A percentile compares a stretch with the other conserved stretches of the same genome.
Evolutionary conservation across 1,140 invertebrate genomes (phyloP).

Genomic region (Temnothorax curvispinosus): DNA sequence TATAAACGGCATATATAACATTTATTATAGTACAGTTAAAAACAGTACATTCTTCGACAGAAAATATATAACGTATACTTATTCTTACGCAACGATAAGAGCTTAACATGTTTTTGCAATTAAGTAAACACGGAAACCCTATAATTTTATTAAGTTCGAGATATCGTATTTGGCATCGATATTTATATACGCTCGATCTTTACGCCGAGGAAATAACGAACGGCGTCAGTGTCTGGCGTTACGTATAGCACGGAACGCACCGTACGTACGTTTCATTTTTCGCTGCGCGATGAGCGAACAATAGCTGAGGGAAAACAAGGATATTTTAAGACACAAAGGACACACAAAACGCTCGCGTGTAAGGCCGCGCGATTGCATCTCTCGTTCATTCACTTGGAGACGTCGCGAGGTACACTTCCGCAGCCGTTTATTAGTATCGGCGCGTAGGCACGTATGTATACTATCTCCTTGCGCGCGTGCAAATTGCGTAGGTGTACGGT

Average conservation of each 20-base stretch:
- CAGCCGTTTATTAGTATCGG: background rate
- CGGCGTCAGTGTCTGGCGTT: background rate
- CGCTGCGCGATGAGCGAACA: background rate
- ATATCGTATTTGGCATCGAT: background rate
- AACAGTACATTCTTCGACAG: background rate
- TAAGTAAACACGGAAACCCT: background rate
- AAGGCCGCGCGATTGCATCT: conserved; percentile 19
- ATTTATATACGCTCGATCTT: background rate
- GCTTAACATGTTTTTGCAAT: background rate
- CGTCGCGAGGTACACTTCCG: conserved; percentile 10
- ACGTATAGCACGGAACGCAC: background rate
- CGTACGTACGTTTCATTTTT: background rate
- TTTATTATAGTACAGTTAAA: background rate
- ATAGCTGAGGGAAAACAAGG: background rate
- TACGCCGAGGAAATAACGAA: background rate
- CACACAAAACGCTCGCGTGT: background rate
- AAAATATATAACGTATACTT: background rate
- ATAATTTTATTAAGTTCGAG: background rate
- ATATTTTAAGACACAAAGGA: conserved; percentile 24
- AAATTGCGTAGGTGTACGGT: conserved; percentile 14
- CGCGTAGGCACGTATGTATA: conserved; percentile 4
- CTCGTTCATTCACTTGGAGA: conserved; percentile 36
- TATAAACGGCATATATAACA: background rate
- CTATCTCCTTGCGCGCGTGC: background rate
- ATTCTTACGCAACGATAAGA: background rate